A percentile compares a stretch with the other conserved stretches of the same genome.
These are phyloP conservation scores for Neuroscelio doddi DNA, from an alignment of 2,888 invertebrate species.

Conservation along the genomic window DNA sequence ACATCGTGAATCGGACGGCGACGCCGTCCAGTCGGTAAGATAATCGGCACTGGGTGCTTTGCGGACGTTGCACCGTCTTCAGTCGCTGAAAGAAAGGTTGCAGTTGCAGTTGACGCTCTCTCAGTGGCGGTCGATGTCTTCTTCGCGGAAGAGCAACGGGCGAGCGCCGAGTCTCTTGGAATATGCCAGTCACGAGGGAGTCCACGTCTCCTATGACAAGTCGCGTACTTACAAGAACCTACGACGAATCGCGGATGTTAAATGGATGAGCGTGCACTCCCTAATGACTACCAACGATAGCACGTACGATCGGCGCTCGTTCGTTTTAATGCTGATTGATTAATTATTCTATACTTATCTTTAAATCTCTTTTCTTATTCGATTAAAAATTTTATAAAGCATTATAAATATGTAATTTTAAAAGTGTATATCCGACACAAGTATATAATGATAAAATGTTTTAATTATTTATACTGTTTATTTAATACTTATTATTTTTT, in stretches of 20 bases:
- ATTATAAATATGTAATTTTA: too few species aligned
- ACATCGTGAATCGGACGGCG: too few species aligned
- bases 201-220: constrained; percentile 34
- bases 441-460: too few species aligned
- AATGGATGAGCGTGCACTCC: constrained; percentile 34
- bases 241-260: constrained; percentile 37
- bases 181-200: constrained; percentile 40
- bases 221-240: constrained; percentile 31
- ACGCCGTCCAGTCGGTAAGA: not conserved
- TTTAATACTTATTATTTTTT: too few species aligned
- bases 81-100: constrained; percentile 8
- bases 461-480: too few species aligned
- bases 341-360: too few species aligned
- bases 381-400: too few species aligned
- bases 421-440: too few species aligned
- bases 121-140: constrained; percentile 19
- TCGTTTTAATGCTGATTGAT: too few species aligned
- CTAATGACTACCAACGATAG: constrained; percentile 34
- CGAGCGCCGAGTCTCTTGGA: constrained; percentile 9
- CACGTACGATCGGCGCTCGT: constrained; percentile 21
- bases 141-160: constrained; percentile 28
- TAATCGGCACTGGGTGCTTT: not conserved
- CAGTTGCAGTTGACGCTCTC: not conserved
- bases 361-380: too few species aligned
- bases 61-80: constrained; percentile 30